Percentiles rank a stretch among this genome's conserved stretches.
These are phyloP conservation scores for Rhadinocentrus ornatus DNA, from an alignment of 2,797 vertebrate species.

Conservation along the genomic window DNA sequence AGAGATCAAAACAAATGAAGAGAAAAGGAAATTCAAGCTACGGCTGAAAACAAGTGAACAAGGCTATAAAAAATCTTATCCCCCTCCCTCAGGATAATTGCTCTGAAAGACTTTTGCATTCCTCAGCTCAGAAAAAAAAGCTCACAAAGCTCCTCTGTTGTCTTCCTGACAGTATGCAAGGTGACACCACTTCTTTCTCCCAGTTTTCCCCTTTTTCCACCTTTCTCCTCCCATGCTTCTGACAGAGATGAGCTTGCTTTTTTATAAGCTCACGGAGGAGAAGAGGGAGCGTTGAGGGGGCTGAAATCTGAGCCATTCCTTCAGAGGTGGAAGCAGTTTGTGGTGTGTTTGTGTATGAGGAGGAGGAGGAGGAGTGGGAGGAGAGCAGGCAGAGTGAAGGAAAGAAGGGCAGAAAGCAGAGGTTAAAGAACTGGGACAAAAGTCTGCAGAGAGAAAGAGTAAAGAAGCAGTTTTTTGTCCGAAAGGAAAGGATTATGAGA, in stretches of 20 bases:
- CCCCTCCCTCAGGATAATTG: background rate
- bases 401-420: slow-evolving; percentile 53
- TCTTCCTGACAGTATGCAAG: slow-evolving; percentile 54
- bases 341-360: slow-evolving; percentile 50
- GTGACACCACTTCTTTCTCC: slow-evolving; percentile 53
- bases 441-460: slow-evolving; percentile 34
- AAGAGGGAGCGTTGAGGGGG: slow-evolving; percentile 14
- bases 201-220: slow-evolving; percentile 38
- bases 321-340: slow-evolving; percentile 50
- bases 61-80: background rate
- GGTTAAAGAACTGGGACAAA: slow-evolving; percentile 55
- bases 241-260: slow-evolving; percentile 29
- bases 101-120: slow-evolving; percentile 25
- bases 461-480: slow-evolving; percentile 36
- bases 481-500: slow-evolving; percentile 20
- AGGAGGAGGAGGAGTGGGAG: slow-evolving; percentile 47
- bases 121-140: slow-evolving; percentile 18
- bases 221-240: slow-evolving; percentile 38
- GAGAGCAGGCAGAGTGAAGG: slow-evolving; percentile 33
- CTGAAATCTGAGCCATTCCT: slow-evolving; percentile 67
- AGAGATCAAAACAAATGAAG: background rate
- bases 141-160: slow-evolving; percentile 33
- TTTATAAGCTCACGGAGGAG: slow-evolving; percentile 20
- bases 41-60: too few species aligned
- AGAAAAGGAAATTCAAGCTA: background rate